Evolutionary conservation across 2,113 vertebrate genomes (phyloP), one percentile per base, ranked within the genome.

Genomic region (Laterallus jamaicensis): DNA sequence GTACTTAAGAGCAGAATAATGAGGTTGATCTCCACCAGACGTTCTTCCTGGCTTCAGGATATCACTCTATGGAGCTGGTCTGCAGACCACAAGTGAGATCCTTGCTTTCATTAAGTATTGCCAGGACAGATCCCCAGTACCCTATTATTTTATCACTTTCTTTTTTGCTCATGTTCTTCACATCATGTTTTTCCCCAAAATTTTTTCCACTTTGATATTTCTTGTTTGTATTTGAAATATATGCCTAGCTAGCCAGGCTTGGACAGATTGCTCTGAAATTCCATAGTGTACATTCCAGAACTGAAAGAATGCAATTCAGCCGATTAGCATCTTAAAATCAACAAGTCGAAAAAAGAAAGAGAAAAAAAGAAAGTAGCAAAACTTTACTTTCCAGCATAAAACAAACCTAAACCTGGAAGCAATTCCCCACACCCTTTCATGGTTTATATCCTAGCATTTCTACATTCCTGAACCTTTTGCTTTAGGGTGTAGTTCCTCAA

Each of bases 401-500:
- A 86, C 31, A 86, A 71, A 78, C 6, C 50, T 70, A 77, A 77
- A 84, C 31, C 56, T 93, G 83, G 69, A 95, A 89, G 49, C 39
- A 75, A 91, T 68, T 92, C 82, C 74, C 40, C 44, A 42, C 68
- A 88, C 71, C 69, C 91, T 78, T 71, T 71, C 56, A 81, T 9
- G 20, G 76, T 35, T 91, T 94, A 86, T 66, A 83, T 75, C 71
- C 63, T 49, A 70, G 64, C 1, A 0, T 81, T 96, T 96, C 82
- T 87, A 71, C 80, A 97, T 96, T 95, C 74, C 77, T 90, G 35
- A 95, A 87, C 31, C 19, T 90, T 91, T 82, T 87, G 70, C 68
- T 96, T 95, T 37, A 93, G 78, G 88, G 73, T 92, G 69, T 75
- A 95, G 80, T 64, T 94, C 73, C 54, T 75, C 64, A 59, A 64